Evolutionary conservation across 2,797 vertebrate genomes (phyloP), one percentile per base, ranked within the genome.

Genomic region (Hybognathus amarus): DNA sequence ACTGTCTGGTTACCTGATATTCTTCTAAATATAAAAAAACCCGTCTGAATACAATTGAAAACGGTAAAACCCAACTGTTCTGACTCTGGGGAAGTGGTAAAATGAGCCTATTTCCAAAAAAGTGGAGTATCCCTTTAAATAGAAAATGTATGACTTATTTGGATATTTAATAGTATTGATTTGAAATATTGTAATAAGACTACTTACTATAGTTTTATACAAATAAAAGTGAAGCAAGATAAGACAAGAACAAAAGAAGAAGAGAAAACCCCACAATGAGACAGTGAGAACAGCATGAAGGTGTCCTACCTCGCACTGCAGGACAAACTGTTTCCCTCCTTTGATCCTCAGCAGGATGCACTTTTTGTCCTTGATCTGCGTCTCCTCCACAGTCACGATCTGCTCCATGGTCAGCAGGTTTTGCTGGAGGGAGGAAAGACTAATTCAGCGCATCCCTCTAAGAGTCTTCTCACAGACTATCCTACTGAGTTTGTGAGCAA

Each of bases 341-440:
- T 98, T 99, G 91, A 99, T 96, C 89, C 97, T 93, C 91, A 99
- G 93, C 88, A 99, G 93, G 93, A 99, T 98, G 89, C 98, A 99
- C 67, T 97, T 98, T 93, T 97, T 99, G 92, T 99, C 98, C 94
- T 99, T 99, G 88, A 99, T 95, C 90, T 98, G 98, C 1, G 97
- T 98, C 86, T 99, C 98, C 86, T 99, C 98, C 92, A 99, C 98
- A 3, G 95, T 95, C 40, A 97, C 91, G 0, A 99, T 98, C 90
- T 98, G 98, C 84, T 99, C 98, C 98, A 99, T 99, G 3, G 98
- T 98, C 95, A 99, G 94, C 63, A 99, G 94, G 92, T 96, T 99
- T 98, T 99, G 98, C 98, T 99, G 94, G 1, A 63, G 64, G 80
- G 33, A 79, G 47, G 83, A 85, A 50, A 85, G 64, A 50, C 18